Conservation (phyloP, 2,797 vertebrate genomes). For the Rhinogobio ventralis region DNA sequence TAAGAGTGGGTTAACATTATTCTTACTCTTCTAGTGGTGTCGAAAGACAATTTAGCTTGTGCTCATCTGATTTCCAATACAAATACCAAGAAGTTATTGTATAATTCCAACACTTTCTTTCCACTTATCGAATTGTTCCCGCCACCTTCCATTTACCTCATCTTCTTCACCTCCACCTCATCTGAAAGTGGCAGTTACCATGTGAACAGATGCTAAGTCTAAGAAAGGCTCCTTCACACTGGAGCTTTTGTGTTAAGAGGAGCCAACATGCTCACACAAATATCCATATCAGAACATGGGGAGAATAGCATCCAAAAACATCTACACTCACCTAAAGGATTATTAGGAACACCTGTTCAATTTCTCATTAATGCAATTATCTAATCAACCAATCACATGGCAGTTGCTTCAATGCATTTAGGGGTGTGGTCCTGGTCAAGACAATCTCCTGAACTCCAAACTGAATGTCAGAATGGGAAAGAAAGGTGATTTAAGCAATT, state of each 20-base stretch:
- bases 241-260: slow-evolving; percentile 20
- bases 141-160: slow-evolving; percentile 37
- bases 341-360: too few species aligned
- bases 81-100: background rate
- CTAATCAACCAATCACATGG: too few species aligned
- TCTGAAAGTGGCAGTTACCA: slow-evolving; percentile 72
- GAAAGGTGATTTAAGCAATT: too few species aligned
- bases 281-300: slow-evolving; percentile 16
- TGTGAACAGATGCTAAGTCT: slow-evolving; percentile 73
- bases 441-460: too few species aligned
- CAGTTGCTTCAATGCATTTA: too few species aligned
- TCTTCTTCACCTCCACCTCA: slow-evolving; percentile 37
- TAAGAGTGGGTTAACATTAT: background rate
- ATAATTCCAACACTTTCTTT: slow-evolving; percentile 2
- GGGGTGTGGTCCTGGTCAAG: too few species aligned
- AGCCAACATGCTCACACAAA: slow-evolving; percentile 19
- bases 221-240: slow-evolving; percentile 60
- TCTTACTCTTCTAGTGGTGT: background rate
- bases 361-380: too few species aligned
- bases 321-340: too few species aligned
- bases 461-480: too few species aligned
- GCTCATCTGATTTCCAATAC: background rate
- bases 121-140: slow-evolving; percentile 18
- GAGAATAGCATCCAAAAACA: background rate
- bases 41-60: background rate